phyloP scores from a whole-genome alignment of 2,797 vertebrate genomes.

The Cryptoblepharus egeriae region DNA sequence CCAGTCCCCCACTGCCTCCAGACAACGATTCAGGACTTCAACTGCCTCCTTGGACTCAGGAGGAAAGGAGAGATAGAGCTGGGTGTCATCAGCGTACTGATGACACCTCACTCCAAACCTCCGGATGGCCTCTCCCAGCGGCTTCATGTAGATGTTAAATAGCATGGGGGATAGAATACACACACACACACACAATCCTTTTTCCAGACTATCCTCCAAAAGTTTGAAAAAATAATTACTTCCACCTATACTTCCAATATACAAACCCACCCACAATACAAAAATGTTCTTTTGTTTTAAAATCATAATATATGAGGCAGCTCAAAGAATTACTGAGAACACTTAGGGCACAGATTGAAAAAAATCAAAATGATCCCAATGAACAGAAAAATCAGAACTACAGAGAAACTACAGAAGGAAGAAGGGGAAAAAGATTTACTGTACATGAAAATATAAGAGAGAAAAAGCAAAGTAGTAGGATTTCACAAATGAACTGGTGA shows the following conservation, averaged over 20 bases:
- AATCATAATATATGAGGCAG: neutral
- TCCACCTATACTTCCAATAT: too few relatives aligned
- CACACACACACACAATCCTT: too few relatives aligned
- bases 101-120: too few relatives aligned
- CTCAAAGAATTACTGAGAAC: neutral
- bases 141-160: too few relatives aligned
- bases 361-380: neutral
- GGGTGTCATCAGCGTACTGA: too few relatives aligned
- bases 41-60: too few relatives aligned
- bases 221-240: neutral
- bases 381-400: neutral
- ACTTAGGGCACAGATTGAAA: neutral
- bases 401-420: neutral
- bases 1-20: too few relatives aligned
- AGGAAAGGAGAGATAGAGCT: too few relatives aligned
- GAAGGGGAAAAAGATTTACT: neutral
- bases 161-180: too few relatives aligned
- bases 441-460: neutral
- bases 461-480: neutral
- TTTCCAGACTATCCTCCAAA: neutral
- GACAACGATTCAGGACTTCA: too few relatives aligned
- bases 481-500: neutral
- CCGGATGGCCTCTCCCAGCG: too few relatives aligned
- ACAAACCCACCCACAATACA: too few relatives aligned
- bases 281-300: neutral